Conservation (phyloP, 2,113 vertebrate genomes). For the Pandion haliaetus region DNA sequence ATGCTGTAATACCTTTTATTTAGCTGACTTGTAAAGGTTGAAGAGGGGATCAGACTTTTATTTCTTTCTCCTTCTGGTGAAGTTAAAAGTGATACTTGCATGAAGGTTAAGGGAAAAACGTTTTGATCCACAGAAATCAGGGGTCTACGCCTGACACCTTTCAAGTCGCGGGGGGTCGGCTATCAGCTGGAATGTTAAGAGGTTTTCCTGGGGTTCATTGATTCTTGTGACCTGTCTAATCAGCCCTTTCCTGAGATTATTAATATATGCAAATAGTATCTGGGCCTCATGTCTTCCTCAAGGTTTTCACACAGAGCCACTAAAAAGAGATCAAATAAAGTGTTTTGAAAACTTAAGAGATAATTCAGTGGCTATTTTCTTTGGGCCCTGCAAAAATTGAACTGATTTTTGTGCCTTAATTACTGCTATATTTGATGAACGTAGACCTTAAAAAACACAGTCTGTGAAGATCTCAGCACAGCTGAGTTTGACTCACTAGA, state of each 20-base stretch:
- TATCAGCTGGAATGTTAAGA: neutral
- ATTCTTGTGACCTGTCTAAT: neutral
- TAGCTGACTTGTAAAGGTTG: neutral
- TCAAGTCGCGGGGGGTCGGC: neutral
- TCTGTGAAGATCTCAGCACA: neutral
- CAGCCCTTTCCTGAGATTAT: neutral
- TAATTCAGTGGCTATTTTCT: neutral
- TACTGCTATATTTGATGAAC: neutral
- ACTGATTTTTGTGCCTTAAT: neutral
- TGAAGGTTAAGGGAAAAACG: neutral
- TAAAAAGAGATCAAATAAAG: neutral
- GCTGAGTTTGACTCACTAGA: neutral
- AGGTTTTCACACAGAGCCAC: neutral
- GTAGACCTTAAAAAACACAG: neutral
- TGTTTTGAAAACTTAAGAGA: neutral
- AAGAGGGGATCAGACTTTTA: neutral
- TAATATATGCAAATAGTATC: neutral
- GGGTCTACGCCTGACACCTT: neutral
- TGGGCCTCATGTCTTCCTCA: neutral
- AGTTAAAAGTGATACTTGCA: neutral
- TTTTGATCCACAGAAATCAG: neutral
- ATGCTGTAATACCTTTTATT: neutral
- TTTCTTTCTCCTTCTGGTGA: neutral
- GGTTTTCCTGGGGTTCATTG: neutral
- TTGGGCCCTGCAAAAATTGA: neutral